Base-by-base conservation (phyloP, 1,140 invertebrate genomes). In the Pissodes strobi region DNA sequence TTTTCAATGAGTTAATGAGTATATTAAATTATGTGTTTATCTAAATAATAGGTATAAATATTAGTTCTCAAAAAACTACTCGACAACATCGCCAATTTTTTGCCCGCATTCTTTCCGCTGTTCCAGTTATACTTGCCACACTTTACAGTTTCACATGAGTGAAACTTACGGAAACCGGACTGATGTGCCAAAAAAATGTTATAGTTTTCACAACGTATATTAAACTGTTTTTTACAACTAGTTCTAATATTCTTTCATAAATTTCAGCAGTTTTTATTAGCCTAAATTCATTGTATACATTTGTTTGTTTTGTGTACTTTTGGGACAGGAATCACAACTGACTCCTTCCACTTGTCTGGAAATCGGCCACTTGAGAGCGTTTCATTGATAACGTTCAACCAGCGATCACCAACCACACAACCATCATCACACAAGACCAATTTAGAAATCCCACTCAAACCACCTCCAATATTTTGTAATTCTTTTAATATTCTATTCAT, bases 201-300 rank as follows among this genome's bases (percentile, higher is more conserved):
- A 19, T n/a, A n/a, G n/a, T n/a, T n/a, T n/a, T n/a, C n/a, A n/a
- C n/a, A n/a, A n/a, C n/a, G n/a, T n/a, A n/a, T n/a, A 6, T 52
- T 2, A 25, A 27, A 22, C 19, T 5, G 18, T 3, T 37, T 6
- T 52, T 52, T 3, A 15, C 19, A 6, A 52, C 49, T 13, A 52
- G 10, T 52, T 52, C 49, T 19, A 52, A 9, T n/a, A 52, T 13
- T 52, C 27, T 52, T 17, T 52, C 23, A 21, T 48, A 48, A 48
- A 48, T 17, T n/a, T 9, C 9, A 3, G 18, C 45, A 48, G 45
- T 48, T 15, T 52, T 52, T 17, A 52, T 52, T 19, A 22, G 49
- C 13, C 49, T 52, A 30, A 52, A 52, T 13, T 52, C 49, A 9
- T 13, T 18, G 27, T 52, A 22, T 10, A 27, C 13, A 30, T n/a